Conservation (phyloP, 1,140 invertebrate species). For the Drosophila persimilis region DNA sequence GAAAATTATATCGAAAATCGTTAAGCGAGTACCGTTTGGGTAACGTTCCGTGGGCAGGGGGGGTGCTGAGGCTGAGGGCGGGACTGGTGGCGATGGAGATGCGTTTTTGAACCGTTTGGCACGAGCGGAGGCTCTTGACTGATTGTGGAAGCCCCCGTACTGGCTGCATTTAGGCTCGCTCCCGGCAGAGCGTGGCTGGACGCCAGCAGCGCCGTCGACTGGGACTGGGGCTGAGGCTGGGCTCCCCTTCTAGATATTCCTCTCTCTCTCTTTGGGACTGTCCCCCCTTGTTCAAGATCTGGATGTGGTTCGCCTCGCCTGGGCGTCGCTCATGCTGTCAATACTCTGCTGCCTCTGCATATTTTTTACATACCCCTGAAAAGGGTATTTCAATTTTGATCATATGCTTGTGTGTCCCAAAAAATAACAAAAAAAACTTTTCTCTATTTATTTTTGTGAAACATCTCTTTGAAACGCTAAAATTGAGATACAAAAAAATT, state of each 20-base stretch:
- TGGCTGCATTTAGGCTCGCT: constrained; percentile 74
- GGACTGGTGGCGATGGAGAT: constrained; percentile 14
- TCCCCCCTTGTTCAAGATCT: constrained; percentile 2
- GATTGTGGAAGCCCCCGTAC: constrained; percentile 69
- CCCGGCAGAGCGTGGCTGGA: constrained; percentile 40
- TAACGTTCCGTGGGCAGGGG: background rate
- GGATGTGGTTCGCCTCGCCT: constrained; percentile 50
- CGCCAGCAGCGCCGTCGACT: constrained; percentile 31
- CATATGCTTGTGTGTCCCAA: constrained; percentile 4
- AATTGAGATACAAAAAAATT: no score
- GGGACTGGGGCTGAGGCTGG: constrained; percentile 7
- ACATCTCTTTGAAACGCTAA: no score
- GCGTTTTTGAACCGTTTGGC: constrained; percentile 64
- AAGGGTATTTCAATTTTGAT: no score
- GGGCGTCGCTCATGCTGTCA: background rate
- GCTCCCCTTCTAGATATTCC: no score
- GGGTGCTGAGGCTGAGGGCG: constrained; percentile 1
- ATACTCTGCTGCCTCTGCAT: background rate
- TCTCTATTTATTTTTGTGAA: no score
- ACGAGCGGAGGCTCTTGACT: constrained; percentile 80
- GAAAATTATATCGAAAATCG: no score
- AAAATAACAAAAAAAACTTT: background rate
- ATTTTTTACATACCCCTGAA: no score
- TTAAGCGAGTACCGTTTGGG: background rate
- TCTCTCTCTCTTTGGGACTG: no score